A percentile compares a stretch with the other conserved stretches of the same genome.
Conservation (phyloP, 2,113 vertebrate genomes). For the Cynoglossus semilaevis region DNA sequence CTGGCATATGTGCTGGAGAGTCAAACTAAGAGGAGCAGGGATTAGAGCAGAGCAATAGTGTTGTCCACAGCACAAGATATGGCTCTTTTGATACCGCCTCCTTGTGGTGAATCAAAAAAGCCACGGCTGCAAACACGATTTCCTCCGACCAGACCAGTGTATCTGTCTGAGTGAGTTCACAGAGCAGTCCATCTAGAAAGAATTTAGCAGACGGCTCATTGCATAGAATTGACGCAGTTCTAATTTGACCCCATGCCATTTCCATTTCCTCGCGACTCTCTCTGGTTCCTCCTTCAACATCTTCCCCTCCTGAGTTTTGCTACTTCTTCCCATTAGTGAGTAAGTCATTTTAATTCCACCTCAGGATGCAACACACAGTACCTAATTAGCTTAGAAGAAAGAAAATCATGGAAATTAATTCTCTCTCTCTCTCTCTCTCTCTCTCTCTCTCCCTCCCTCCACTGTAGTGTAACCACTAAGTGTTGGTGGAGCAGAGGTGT, state of each 20-base stretch:
- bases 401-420: conserved; percentile 62
- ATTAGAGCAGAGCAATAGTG: neutral
- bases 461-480: conserved; percentile 19
- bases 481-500: conserved; percentile 38
- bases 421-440: conserved; percentile 7
- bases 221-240: conserved; percentile 53
- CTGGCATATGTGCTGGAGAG: conserved; percentile 29
- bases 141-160: conserved; percentile 11
- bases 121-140: conserved; percentile 7
- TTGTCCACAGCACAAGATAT: neutral
- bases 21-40: conserved; percentile 8
- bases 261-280: conserved; percentile 14
- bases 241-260: conserved; percentile 50
- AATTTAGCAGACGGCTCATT: conserved; percentile 63
- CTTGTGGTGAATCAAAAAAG: conserved; percentile 24
- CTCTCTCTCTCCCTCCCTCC: neutral
- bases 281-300: conserved; percentile 24
- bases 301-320: conserved; percentile 37
- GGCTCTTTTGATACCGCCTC: conserved; percentile 24
- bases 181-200: conserved; percentile 21
- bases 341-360: conserved; percentile 74
- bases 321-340: conserved; percentile 67
- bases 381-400: conserved; percentile 78
- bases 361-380: conserved; percentile 64
- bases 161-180: conserved; percentile 27